Evolutionary conservation across 2,888 invertebrate genomes (phyloP).

Genomic region (Morpho helenor): DNA sequence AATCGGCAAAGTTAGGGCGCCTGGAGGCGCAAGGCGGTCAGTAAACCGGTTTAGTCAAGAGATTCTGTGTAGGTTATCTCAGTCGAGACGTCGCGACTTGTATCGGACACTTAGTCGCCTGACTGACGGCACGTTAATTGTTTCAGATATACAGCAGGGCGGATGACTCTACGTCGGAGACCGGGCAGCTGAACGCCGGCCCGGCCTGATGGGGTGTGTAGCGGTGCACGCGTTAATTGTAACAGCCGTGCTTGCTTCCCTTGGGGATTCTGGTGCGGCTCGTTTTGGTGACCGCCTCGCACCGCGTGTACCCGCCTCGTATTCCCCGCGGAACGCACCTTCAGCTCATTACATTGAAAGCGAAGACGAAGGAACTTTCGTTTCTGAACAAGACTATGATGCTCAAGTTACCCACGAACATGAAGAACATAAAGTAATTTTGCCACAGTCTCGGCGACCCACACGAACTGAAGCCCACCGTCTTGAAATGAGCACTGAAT

Average conservation of each 20-base stretch:
- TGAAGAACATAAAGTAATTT: constrained; percentile 42
- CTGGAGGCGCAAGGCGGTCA: constrained; percentile 57
- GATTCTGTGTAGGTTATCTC: constrained; percentile 61
- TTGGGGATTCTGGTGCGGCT: constrained; percentile 46
- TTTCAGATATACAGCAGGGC: constrained; percentile 55
- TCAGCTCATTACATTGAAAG: constrained; percentile 42
- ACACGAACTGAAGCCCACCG: constrained; percentile 73
- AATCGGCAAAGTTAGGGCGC: constrained; percentile 65
- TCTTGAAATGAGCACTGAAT: constrained; percentile 91
- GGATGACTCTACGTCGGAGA: constrained; percentile 53
- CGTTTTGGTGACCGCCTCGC: constrained; percentile 66
- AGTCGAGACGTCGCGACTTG: constrained; percentile 46
- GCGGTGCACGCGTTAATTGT: constrained; percentile 55
- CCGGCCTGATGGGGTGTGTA: constrained; percentile 62
- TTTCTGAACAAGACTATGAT: constrained; percentile 57
- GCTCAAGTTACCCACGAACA: constrained; percentile 44
- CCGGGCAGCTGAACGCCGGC: constrained; percentile 60
- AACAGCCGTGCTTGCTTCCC: constrained; percentile 52
- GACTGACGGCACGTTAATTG: constrained; percentile 43
- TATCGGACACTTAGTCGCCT: constrained; percentile 36
- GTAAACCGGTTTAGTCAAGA: constrained; percentile 62
- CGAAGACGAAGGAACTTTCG: constrained; percentile 47
- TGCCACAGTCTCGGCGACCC: constrained; percentile 53
- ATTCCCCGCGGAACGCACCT: constrained; percentile 57
- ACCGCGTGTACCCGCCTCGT: constrained; percentile 63